A percentile compares a stretch with the other conserved stretches of the same genome.
These are phyloP conservation scores for Oreochromis niloticus DNA, from an alignment of 2,113 vertebrate species.

Conservation along the genomic window DNA sequence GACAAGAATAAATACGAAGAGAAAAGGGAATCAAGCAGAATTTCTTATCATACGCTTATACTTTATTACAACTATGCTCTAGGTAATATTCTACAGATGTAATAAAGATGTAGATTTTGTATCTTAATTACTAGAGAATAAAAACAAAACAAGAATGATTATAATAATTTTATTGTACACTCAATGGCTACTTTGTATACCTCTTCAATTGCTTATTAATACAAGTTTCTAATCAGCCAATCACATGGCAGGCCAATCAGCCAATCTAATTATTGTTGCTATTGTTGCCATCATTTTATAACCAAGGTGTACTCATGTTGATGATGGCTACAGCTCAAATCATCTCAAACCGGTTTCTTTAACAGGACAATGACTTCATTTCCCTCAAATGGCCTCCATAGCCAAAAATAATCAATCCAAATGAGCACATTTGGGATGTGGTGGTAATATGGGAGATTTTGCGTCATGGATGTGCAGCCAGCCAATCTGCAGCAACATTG, in stretches of 20 bases:
- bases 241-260: background rate
- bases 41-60: background rate
- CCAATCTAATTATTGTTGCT: background rate
- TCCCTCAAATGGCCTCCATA: background rate
- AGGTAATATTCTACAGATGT: background rate
- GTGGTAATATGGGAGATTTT: background rate
- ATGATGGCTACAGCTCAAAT: background rate
- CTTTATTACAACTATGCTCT: background rate
- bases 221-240: background rate
- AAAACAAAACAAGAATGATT: background rate
- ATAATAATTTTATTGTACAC: background rate
- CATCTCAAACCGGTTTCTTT: background rate
- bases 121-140: background rate
- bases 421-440: background rate
- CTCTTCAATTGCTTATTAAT: background rate
- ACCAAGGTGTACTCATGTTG: background rate
- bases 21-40: background rate
- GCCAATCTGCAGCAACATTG: background rate
- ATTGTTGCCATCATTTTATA: background rate
- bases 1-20: background rate
- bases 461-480: background rate
- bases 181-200: background rate
- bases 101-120: background rate
- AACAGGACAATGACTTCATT: background rate
- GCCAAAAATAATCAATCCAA: background rate